Evolutionary conservation across 1,140 invertebrate genomes (phyloP).

Genomic region (Oedothorax gibbosus): DNA sequence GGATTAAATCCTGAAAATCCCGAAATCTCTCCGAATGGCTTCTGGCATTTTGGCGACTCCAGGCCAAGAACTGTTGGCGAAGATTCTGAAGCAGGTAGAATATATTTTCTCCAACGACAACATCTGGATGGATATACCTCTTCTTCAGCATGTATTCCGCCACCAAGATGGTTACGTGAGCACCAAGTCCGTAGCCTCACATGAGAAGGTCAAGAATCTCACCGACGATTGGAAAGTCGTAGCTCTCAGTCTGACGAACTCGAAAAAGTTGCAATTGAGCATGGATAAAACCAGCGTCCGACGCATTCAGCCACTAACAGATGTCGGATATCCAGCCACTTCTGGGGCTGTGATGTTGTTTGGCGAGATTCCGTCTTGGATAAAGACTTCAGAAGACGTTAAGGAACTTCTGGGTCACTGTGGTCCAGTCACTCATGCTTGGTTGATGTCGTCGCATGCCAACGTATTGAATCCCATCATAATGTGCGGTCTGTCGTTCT

Average conservation of each 20-base stretch:
- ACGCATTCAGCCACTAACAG: constrained; percentile 84
- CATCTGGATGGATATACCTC: constrained; percentile 92
- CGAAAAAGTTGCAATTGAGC: constrained; percentile 88
- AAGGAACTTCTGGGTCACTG: not conserved
- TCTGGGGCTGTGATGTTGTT: constrained; percentile 76
- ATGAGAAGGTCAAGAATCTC: constrained; percentile 79
- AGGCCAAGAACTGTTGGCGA: constrained; percentile 24
- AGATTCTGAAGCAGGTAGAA: constrained; percentile 80
- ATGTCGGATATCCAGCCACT: constrained; percentile 86
- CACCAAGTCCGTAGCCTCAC: constrained; percentile 77
- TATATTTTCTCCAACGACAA: constrained; percentile 95
- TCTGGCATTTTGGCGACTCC: constrained; percentile 13
- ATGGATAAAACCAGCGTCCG: constrained; percentile 89
- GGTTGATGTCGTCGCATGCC: not conserved
- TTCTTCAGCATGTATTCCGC: constrained; percentile 91
- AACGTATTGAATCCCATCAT: not conserved
- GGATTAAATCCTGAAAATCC: not conserved
- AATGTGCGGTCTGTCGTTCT: not conserved
- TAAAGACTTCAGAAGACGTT: not conserved
- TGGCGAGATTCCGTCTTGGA: constrained; percentile 5
- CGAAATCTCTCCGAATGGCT: not conserved
- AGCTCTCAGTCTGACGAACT: constrained; percentile 82
- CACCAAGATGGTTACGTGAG: constrained; percentile 96
- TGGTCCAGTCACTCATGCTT: not conserved
- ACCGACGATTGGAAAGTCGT: constrained; percentile 94